These are phyloP conservation scores for Branchinecta lindahli DNA, from an alignment of 1,140 invertebrate genomes.

Conservation along the genomic window DNA sequence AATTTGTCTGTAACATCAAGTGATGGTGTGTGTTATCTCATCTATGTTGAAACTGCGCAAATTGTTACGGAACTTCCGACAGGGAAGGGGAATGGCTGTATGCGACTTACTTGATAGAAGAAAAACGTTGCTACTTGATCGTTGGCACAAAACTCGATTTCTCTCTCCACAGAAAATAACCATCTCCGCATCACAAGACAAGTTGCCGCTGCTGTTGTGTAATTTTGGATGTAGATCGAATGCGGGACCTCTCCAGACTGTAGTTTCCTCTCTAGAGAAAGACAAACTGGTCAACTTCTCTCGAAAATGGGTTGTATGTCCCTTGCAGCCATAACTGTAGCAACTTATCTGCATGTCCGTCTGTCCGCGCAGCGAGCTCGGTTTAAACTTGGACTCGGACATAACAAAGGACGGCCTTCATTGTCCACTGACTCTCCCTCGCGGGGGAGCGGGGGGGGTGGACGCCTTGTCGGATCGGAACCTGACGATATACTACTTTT, in stretches of 20 bases:
- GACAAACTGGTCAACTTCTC: conserved; percentile 23
- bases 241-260: conserved; percentile 88
- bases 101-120: conserved; percentile 46
- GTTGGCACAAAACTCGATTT: conserved; percentile 48
- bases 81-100: no score
- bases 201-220: conserved; percentile 91
- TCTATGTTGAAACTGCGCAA: no score
- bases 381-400: no score
- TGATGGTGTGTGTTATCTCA: no score
- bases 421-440: no score
- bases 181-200: conserved; percentile 87
- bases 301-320: background rate
- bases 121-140: conserved; percentile 51
- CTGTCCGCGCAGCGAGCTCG: background rate
- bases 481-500: no score
- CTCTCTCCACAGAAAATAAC: conserved; percentile 67
- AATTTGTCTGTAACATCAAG: no score
- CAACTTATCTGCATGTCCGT: background rate
- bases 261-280: conserved; percentile 68
- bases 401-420: no score
- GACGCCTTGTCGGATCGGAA: no score
- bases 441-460: no score
- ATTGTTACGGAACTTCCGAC: no score
- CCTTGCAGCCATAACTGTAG: conserved; percentile 13
- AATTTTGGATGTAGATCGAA: conserved; percentile 96